Base-by-base conservation (phyloP, 2,113 vertebrate species). In the Boleophthalmus pectinirostris region DNA sequence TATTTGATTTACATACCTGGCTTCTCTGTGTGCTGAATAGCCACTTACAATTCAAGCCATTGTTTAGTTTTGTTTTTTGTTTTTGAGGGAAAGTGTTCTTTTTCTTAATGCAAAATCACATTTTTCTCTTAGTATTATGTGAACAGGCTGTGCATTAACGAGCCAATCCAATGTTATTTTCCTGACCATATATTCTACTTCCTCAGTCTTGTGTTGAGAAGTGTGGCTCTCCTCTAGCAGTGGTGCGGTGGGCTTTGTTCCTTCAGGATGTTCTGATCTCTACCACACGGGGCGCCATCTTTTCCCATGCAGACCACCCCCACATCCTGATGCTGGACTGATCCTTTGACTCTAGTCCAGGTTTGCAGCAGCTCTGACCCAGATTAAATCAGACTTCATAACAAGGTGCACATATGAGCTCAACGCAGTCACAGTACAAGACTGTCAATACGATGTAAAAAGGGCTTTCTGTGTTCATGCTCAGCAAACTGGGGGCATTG, bases 381-480 rank as follows among this genome's bases (percentile, higher is more conserved):
- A 75, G 86, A 91, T 88, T 88, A 91, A 92, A 88, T 88, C 51
- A 71, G 75, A 81, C 82, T 25, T 79, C 75, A 80, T 74, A 77
- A 85, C 70, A 87, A 86, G 87, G 90, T 89, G 91, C 88, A 89
- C 85, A 83, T 85, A 81, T 84, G 85, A 88, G 83, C 89, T 89
- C 83, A 84, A 88, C 73, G 81, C 86, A 86, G 87, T 86, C 74
- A 74, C 86, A 89, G 82, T 85, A 86, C 82, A 89, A 85, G 86
- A 91, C 88, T 91, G 87, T 83, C 80, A 16, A 80, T 66, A 82
- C 74, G 70, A 69, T 91, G 90, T 93, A 89, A 90, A 93, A 93
- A 94, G 93, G 92, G 92, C 91, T 93, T 93, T 92, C 85, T 92
- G 88, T 91, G 90, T 93, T 92, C 85, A 81, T 68, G 90, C 90